Conservation (phyloP, 2,888 invertebrate genomes). For the Epinotia nisella region DNA sequence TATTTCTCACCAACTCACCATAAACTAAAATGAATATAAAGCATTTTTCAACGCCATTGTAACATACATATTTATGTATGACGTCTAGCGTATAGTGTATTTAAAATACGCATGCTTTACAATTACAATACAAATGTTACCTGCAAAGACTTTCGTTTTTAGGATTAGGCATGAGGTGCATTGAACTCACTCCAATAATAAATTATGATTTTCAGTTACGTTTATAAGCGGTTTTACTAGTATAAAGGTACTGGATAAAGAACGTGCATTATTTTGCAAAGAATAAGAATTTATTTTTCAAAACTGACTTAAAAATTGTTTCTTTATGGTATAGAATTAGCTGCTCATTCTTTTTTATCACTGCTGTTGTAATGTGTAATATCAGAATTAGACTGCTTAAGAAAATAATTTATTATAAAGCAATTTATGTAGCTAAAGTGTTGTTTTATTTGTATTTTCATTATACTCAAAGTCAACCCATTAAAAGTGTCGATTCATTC, state of each 20-base stretch:
- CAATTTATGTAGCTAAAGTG: constrained; percentile 57
- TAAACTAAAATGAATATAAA: no score
- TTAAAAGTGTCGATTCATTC: no score
- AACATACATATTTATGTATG: no score
- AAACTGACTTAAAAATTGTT: constrained; percentile 40
- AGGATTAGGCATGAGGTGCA: no score
- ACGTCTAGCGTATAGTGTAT: no score
- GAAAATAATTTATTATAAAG: constrained; percentile 69
- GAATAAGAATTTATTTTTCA: not conserved
- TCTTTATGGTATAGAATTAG: constrained; percentile 4
- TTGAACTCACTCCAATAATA: no score
- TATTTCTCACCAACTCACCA: no score
- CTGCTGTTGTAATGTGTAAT: constrained; percentile 31
- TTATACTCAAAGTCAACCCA: not conserved
- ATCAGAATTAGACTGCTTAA: constrained; percentile 64
- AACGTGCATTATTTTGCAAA: not conserved
- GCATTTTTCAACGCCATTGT: not conserved
- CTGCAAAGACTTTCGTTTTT: not conserved
- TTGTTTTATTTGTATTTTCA: constrained; percentile 44
- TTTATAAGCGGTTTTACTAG: no score
- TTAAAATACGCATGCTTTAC: not conserved
- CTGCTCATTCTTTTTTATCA: constrained; percentile 29
- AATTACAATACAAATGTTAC: no score
- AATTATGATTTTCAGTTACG: no score
- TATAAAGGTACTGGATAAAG: not conserved